Percentiles rank a stretch among this genome's conserved stretches.
Evolutionary conservation across 1,140 invertebrate genomes (phyloP).

Genomic region (Tetramorium alpestre): DNA sequence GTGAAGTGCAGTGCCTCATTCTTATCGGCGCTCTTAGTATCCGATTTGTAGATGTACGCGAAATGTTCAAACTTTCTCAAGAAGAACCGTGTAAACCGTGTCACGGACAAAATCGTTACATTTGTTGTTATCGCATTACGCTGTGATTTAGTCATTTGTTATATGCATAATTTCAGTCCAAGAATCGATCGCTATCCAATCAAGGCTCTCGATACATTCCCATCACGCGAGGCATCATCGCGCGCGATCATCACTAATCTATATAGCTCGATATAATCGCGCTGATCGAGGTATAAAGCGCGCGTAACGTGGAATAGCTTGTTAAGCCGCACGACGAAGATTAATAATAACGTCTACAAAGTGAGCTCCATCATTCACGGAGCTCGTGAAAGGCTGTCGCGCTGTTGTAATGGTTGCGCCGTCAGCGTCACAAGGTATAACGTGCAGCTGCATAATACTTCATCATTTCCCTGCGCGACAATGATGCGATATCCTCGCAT

Average conservation of each 20-base stretch:
- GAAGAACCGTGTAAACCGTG: background rate
- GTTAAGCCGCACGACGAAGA: slow-evolving; percentile 59
- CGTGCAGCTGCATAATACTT: slow-evolving; percentile 36
- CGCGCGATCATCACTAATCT: slow-evolving; percentile 21
- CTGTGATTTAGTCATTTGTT: background rate
- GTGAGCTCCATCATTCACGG: slow-evolving; percentile 56
- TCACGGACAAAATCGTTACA: background rate
- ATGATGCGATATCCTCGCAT: slow-evolving; percentile 2
- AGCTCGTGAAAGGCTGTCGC: slow-evolving; percentile 47
- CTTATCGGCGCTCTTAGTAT: background rate
- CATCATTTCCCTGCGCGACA: slow-evolving; percentile 50
- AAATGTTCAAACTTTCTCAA: background rate
- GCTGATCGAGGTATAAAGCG: slow-evolving; percentile 42
- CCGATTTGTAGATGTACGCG: too few relatives aligned
- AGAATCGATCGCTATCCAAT: background rate
- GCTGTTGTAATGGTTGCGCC: slow-evolving; percentile 25
- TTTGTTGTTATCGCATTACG: background rate
- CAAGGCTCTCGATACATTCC: background rate
- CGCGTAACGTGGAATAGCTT: slow-evolving; percentile 54
- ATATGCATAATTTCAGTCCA: background rate
- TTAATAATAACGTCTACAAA: slow-evolving; percentile 60
- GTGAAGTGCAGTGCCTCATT: background rate
- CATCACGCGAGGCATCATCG: background rate
- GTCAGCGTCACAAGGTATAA: slow-evolving; percentile 2
- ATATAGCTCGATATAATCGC: slow-evolving; percentile 24